Conservation (phyloP, 2,888 invertebrate genomes). For the Folsomia manolachei region DNA sequence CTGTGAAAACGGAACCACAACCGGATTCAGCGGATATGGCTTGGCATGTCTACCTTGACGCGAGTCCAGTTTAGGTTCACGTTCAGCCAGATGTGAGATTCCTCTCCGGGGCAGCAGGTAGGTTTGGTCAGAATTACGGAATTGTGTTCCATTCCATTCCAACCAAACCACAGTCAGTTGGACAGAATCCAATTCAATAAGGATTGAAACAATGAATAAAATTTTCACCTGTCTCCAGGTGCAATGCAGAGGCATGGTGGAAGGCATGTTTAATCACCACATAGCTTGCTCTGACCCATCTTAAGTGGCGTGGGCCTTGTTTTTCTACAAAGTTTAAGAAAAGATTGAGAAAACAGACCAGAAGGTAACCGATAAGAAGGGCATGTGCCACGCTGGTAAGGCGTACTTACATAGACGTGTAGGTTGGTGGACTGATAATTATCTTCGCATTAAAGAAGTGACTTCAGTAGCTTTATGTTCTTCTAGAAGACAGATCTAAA, state of each 20-base stretch:
- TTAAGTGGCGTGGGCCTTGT: neutral
- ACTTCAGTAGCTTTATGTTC: neutral
- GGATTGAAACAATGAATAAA: neutral
- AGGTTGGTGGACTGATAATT: neutral
- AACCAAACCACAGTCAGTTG: neutral
- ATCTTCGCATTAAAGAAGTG: neutral
- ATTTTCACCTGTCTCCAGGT: neutral
- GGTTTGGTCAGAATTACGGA: neutral
- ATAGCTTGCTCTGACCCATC: neutral
- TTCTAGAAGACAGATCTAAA: neutral
- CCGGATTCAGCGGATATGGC: neutral
- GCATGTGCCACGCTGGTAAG: constrained; percentile 4
- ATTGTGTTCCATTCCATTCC: too few species aligned
- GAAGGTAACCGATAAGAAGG: neutral
- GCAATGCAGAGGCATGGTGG: neutral
- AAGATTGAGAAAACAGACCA: neutral
- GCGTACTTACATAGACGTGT: too few species aligned
- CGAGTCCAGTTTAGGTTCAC: neutral
- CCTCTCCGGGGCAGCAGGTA: too few species aligned
- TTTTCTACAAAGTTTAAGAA: neutral
- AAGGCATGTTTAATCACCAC: neutral
- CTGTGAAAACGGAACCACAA: neutral
- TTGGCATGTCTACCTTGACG: too few species aligned
- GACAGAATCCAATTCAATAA: neutral
- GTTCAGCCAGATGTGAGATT: neutral